Evolutionary conservation across 2,113 vertebrate species (phyloP).

Genomic region (Fulmarus glacialis): DNA sequence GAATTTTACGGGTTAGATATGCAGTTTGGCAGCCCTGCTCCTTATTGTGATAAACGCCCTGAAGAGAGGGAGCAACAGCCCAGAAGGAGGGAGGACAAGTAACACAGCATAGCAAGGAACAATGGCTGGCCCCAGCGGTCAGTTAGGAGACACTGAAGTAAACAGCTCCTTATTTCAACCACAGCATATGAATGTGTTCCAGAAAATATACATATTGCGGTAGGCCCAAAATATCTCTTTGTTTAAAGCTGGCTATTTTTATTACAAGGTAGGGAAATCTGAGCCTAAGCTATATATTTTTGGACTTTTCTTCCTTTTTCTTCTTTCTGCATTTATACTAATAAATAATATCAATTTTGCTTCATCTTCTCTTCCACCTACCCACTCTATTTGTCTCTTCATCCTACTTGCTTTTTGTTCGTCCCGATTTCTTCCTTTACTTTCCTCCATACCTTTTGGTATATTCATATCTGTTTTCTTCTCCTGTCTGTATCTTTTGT

Average conservation of each 20-base stretch:
- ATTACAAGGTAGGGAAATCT: background rate
- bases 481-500: background rate
- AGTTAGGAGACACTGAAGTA: background rate
- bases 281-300: background rate
- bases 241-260: background rate
- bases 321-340: background rate
- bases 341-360: background rate
- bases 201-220: background rate
- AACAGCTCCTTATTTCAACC: background rate
- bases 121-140: rapidly evolving
- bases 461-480: background rate
- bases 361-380: background rate
- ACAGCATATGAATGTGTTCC: background rate
- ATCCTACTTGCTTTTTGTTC: background rate
- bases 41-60: background rate
- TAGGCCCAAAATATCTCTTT: background rate
- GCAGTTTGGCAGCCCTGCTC: background rate
- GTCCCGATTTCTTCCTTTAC: background rate
- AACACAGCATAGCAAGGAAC: background rate
- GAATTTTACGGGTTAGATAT: rapidly evolving
- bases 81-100: background rate
- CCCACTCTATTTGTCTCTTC: background rate
- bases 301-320: background rate
- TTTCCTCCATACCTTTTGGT: background rate
- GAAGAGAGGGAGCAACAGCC: background rate